Conservation (phyloP, 2,113 vertebrate species). For the Nothocercus nigrocapillus region DNA sequence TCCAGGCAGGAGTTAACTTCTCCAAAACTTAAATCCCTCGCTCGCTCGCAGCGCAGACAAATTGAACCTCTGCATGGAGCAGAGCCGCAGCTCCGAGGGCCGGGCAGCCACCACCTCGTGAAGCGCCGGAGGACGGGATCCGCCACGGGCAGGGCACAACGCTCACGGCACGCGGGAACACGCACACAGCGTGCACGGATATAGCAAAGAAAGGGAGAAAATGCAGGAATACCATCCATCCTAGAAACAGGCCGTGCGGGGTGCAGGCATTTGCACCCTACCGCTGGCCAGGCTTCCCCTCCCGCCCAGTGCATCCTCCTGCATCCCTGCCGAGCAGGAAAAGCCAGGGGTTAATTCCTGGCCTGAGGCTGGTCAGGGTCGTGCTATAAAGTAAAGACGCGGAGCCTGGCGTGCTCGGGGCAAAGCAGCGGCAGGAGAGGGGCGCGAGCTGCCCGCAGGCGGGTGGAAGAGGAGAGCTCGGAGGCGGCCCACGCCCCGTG, state of each 20-base stretch:
- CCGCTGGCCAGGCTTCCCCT: neutral
- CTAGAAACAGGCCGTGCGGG: rapidly evolving
- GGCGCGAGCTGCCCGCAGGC: neutral
- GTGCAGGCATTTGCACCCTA: rapidly evolving
- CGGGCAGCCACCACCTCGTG: rapidly evolving
- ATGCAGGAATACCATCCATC: neutral
- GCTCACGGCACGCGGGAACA: neutral
- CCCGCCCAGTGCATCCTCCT: neutral
- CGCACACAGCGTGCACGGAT: neutral
- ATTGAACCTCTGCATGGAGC: neutral
- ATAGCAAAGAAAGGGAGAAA: neutral
- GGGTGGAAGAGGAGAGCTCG: neutral
- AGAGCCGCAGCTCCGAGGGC: neutral
- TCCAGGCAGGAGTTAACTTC: rapidly evolving
- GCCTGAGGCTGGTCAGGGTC: conserved; percentile 38
- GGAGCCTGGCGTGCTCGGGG: neutral
- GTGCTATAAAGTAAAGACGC: neutral
- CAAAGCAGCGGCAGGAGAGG: neutral
- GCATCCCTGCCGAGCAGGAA: neutral
- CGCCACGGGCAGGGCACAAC: neutral
- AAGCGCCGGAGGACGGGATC: neutral
- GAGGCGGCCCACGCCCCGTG: rapidly evolving
- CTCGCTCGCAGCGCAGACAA: rapidly evolving
- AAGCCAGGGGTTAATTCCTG: neutral
- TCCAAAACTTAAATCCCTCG: neutral